Evolutionary conservation across 37 sponge, comb jelly and placozoan species (phyloP).

Genomic region (Beroe forskalii): DNA sequence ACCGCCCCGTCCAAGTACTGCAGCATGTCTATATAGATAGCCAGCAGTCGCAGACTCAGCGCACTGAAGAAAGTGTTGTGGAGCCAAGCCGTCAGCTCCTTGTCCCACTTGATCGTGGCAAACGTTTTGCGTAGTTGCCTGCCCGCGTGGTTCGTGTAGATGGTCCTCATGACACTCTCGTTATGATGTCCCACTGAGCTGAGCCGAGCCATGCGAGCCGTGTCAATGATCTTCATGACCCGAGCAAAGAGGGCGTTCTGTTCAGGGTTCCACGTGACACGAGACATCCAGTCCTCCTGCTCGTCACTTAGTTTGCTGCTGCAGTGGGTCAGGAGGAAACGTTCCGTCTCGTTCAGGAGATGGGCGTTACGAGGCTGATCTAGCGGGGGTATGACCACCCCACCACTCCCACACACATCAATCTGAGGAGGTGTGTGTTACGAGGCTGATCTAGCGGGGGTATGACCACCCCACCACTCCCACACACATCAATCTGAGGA

Average conservation of each 20-base stretch:
- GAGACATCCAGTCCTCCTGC: constrained; percentile 65
- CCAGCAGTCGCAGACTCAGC: constrained; percentile 10
- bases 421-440: constrained; percentile 28
- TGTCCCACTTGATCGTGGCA: constrained; percentile 61
- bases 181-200: constrained; percentile 49
- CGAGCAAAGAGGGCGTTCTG: constrained; percentile 58
- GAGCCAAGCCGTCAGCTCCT: constrained; percentile 39
- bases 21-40: constrained; percentile 62
- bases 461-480: too few relatives aligned
- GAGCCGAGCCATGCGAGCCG: constrained; percentile 57
- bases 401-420: constrained; percentile 5
- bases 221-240: constrained; percentile 64
- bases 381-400: neutral
- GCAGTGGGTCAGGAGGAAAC: constrained; percentile 62
- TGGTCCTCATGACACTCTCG: constrained; percentile 54
- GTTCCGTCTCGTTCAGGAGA: constrained; percentile 60
- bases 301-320: constrained; percentile 55
- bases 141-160: constrained; percentile 47
- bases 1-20: constrained; percentile 39
- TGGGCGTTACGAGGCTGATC: constrained; percentile 52
- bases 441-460: too few relatives aligned
- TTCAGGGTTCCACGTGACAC: constrained; percentile 63
- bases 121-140: constrained; percentile 57
- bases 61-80: constrained; percentile 63
- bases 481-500: too few relatives aligned